phyloP scores from a whole-genome alignment of 2,113 vertebrate species.

The Etheostoma spectabile region DNA sequence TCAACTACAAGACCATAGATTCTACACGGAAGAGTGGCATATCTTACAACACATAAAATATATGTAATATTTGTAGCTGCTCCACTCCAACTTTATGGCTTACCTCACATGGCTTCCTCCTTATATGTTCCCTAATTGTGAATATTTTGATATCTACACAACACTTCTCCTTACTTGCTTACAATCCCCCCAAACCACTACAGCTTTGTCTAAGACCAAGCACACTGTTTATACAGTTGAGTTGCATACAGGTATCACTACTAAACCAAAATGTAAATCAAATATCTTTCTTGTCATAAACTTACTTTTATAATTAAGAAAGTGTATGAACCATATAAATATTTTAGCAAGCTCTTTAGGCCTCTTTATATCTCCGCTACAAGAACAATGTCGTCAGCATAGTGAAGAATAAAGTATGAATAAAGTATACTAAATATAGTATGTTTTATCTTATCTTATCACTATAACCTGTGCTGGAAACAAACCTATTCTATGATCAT shows the following conservation, averaged over 20 bases:
- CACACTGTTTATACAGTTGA: not conserved
- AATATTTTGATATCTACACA: not conserved
- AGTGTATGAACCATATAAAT: not conserved
- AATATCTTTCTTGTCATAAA: not conserved
- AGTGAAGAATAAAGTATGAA: not conserved
- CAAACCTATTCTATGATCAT: not conserved
- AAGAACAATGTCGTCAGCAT: slow-evolving; percentile 4
- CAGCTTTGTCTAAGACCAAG: not conserved
- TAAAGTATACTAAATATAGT: no score
- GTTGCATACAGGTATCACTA: not conserved
- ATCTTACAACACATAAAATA: not conserved
- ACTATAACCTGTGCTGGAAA: not conserved
- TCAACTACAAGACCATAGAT: not conserved
- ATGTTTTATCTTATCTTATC: not conserved
- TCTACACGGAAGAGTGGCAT: not conserved
- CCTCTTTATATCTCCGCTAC: not conserved
- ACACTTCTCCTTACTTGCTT: not conserved
- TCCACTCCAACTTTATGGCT: not conserved
- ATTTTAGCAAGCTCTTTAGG: not conserved
- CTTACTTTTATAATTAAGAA: not conserved
- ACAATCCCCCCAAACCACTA: not conserved
- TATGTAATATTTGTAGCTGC: slow-evolving; percentile 6
- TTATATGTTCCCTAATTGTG: not conserved
- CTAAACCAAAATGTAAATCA: not conserved
- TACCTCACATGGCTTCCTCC: not conserved